These are phyloP conservation scores for Dissostichus mawsoni DNA, from an alignment of 2,113 vertebrate species.

Conservation along the genomic window DNA sequence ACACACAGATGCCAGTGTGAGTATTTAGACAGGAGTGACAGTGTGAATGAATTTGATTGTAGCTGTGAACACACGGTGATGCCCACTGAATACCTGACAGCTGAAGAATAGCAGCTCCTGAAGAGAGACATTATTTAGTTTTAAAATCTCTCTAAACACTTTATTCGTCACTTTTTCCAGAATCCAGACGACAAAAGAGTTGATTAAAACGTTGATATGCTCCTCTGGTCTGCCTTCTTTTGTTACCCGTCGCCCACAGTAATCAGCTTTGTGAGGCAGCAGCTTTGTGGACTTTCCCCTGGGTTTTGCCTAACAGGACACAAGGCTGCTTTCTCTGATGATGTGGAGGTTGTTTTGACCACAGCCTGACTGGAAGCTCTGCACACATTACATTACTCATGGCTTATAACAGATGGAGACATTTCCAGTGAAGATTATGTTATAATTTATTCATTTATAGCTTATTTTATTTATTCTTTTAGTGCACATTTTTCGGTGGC, in stretches of 20 bases:
- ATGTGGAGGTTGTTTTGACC: slow-evolving; percentile 5
- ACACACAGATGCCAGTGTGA: slow-evolving; percentile 34
- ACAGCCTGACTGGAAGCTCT: background rate
- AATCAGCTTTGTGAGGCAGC: background rate
- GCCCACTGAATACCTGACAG: slow-evolving; percentile 64
- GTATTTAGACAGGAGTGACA: slow-evolving; percentile 53
- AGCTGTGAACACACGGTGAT: slow-evolving; percentile 53
- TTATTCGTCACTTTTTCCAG: background rate
- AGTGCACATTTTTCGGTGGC: no score
- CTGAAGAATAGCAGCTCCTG: slow-evolving; percentile 37
- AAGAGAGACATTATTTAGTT: slow-evolving; percentile 15
- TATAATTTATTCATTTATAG: no score
- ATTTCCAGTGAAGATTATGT: no score
- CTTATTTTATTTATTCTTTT: no score
- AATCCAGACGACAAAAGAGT: slow-evolving; percentile 11
- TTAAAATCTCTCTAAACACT: slow-evolving; percentile 1
- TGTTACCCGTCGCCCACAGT: slow-evolving; percentile 4
- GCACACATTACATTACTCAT: background rate
- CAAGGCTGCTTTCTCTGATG: background rate
- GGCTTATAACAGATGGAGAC: background rate
- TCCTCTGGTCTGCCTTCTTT: slow-evolving; percentile 2
- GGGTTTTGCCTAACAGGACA: slow-evolving; percentile 38
- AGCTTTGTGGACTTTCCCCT: background rate
- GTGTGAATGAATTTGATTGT: slow-evolving; percentile 53
- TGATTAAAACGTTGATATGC: background rate